These are phyloP conservation scores for Gonioctena quinquepunctata DNA, from an alignment of 1,140 invertebrate species.

Conservation along the genomic window DNA sequence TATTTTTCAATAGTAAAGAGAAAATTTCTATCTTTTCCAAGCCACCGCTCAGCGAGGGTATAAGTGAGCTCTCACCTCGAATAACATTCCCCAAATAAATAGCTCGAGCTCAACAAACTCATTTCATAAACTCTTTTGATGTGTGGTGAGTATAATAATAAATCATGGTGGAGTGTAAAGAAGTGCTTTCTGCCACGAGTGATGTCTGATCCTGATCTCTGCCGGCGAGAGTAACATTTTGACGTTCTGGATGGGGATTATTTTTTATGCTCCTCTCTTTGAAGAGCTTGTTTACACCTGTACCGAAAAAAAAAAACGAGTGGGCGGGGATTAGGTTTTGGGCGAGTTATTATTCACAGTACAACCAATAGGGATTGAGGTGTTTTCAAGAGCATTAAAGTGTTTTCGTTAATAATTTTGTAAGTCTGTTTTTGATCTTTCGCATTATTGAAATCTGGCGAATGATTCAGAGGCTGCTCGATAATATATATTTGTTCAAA, in stretches of 20 bases:
- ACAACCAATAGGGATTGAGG: background rate
- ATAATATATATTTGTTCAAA: too few relatives aligned
- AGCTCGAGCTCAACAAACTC: background rate
- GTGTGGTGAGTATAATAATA: constrained; percentile 11
- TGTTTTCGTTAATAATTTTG: too few relatives aligned
- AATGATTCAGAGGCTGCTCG: too few relatives aligned
- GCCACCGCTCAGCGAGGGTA: too few relatives aligned
- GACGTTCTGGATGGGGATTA: constrained; percentile 10
- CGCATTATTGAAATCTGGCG: too few relatives aligned
- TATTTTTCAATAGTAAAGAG: too few relatives aligned
- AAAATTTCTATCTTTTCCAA: too few relatives aligned
- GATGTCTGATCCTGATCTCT: background rate
- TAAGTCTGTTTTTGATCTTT: too few relatives aligned
- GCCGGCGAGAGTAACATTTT: constrained; percentile 9
- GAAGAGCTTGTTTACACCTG: constrained; percentile 6
- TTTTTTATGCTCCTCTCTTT: constrained; percentile 3
- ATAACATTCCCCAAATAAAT: constrained; percentile 6
- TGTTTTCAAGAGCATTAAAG: too few relatives aligned
- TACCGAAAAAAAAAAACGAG: too few relatives aligned
- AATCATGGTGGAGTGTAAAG: constrained; percentile 3
- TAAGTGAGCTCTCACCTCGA: background rate
- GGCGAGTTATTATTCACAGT: background rate
- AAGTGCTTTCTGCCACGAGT: background rate
- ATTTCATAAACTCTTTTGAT: constrained; percentile 15
- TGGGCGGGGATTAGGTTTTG: background rate